Percentiles rank a stretch among this genome's conserved stretches.
Conservation (phyloP, 2,797 vertebrate species). For the Decapterus maruadsi region DNA sequence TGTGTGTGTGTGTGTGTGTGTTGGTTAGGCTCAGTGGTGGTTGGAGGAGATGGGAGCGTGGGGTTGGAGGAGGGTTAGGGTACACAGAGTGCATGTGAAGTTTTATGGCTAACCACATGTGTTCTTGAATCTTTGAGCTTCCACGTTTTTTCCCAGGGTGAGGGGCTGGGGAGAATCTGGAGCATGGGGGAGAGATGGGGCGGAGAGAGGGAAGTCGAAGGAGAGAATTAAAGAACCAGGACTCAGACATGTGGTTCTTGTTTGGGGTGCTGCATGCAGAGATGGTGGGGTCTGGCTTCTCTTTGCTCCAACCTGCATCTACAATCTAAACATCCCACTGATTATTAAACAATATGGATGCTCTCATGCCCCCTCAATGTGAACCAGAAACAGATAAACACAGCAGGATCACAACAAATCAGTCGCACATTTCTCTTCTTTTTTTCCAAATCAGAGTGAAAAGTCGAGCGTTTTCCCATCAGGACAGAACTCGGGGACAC, state of each 20-base stretch:
- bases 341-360: constrained; percentile 79
- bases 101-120: constrained; percentile 86
- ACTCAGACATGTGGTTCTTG: constrained; percentile 83
- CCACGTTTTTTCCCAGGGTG: constrained; percentile 78
- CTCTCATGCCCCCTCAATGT: constrained; percentile 51
- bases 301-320: constrained; percentile 74
- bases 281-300: constrained; percentile 77
- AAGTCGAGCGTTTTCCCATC: neutral
- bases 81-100: constrained; percentile 80
- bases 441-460: constrained; percentile 19
- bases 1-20: constrained; percentile 39
- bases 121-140: constrained; percentile 82
- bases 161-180: constrained; percentile 63
- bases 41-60: constrained; percentile 45
- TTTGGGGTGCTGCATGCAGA: constrained; percentile 78
- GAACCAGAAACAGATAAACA: constrained; percentile 66
- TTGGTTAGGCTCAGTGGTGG: constrained; percentile 20
- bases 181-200: constrained; percentile 60
- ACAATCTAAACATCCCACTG: constrained; percentile 81
- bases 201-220: constrained; percentile 59
- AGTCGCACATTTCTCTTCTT: constrained; percentile 34
- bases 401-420: constrained; percentile 56
- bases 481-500: constrained; percentile 26
- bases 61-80: constrained; percentile 49
- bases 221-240: constrained; percentile 55